phyloP scores from a whole-genome alignment of 1,140 invertebrate species.

The Sminthurides bifidus region DNA sequence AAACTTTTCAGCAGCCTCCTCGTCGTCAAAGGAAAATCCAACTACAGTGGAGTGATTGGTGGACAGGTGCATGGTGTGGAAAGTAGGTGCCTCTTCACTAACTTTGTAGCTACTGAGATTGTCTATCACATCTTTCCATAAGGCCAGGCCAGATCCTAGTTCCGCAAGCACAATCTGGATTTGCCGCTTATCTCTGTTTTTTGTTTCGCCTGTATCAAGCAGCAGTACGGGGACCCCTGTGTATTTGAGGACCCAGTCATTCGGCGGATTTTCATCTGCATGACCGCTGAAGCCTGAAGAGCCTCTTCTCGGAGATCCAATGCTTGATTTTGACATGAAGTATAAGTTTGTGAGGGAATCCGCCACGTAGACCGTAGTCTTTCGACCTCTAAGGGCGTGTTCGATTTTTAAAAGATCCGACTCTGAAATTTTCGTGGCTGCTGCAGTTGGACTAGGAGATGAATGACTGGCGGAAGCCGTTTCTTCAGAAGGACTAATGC shows the following conservation, averaged over 20 bases:
- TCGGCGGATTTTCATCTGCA: not conserved
- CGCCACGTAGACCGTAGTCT: constrained; percentile 66
- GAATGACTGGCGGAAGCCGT: not conserved
- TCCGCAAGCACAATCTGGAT: constrained; percentile 68
- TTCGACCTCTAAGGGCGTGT: constrained; percentile 63
- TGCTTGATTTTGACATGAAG: constrained; percentile 42
- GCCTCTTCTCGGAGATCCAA: constrained; percentile 1
- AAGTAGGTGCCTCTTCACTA: constrained; percentile 46
- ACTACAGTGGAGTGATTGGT: constrained; percentile 51
- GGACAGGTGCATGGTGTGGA: constrained; percentile 72
- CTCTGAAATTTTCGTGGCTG: constrained; percentile 44
- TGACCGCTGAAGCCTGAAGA: constrained; percentile 18
- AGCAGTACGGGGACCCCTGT: constrained; percentile 71
- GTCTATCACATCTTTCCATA: constrained; percentile 76
- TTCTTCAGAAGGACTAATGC: constrained; percentile 5
- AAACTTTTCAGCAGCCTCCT: constrained; percentile 58
- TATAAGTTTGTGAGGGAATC: constrained; percentile 68
- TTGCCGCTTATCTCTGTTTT: constrained; percentile 54
- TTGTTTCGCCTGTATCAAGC: constrained; percentile 60
- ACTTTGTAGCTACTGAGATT: constrained; percentile 46
- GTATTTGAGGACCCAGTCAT: constrained; percentile 58
- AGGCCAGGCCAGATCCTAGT: constrained; percentile 65
- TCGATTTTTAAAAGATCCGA: constrained; percentile 62
- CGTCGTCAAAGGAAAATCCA: constrained; percentile 64
- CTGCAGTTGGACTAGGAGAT: not conserved